Base-by-base conservation (phyloP, 1,140 invertebrate genomes). In the Arctopsyche grandis region DNA sequence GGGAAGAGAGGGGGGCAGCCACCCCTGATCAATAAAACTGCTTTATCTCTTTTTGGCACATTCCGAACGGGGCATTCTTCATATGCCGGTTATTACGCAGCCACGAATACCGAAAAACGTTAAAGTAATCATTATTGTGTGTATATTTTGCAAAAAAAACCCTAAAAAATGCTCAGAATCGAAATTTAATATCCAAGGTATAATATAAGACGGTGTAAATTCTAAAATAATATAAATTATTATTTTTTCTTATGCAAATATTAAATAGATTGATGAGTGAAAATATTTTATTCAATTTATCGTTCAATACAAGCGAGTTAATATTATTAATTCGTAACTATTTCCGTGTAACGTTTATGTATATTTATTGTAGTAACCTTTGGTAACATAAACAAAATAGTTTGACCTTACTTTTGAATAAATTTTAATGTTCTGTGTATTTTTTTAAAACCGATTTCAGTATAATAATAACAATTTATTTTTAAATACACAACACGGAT, bases 41-140 rank as follows among this genome's bases (percentile, higher is more conserved):
- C 88, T 89, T 88, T 89, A 89, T 89, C 87, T 89, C 87, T 88
- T 89, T 89, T 89, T 89, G 88, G 88, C 88, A 89, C 87, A 88
- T 89, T 87, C 87, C 86, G 78, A 80, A 75, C 77, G 58, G 75
- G 56, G 81, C 66, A 69, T 77, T 77, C 75, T 77, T 77, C 75
- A 77, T 77, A 77, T 77, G 75, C 26, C 75, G 44, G 58, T 76
- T 77, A 69, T 77, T 77, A 63, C 74, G 74, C 56, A 60, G 74
- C 74, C 12, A 43, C 58, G 21, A 24, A 52, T 48, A 24, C 48
- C 5, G 24, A 19, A 24, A 52, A 52, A 24, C 63, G 43, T 52
- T n/a, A 70, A 66, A 22, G 60, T 66, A 66, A 26, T 66, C 19
- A 66, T 66, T 66, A 22, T 7, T 66, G 48, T 52, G 48, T 52